Evolutionary conservation across 2,797 vertebrate species (phyloP).

Genomic region (Sebastes nivosus): DNA sequence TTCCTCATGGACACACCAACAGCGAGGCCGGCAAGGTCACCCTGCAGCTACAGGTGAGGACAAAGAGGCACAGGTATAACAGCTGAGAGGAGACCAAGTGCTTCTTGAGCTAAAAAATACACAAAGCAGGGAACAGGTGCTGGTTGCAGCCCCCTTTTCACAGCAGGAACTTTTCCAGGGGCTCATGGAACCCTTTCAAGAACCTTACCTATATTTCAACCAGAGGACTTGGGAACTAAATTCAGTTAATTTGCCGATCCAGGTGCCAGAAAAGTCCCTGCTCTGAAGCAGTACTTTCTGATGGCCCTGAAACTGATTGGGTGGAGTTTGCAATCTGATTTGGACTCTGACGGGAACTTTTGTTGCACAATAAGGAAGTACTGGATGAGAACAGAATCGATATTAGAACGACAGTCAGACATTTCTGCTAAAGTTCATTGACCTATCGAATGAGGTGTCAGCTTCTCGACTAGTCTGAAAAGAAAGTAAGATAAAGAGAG

Average conservation of each 20-base stretch:
- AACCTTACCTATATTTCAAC: not conserved
- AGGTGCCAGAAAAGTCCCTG: not conserved
- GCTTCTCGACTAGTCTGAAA: too few species aligned
- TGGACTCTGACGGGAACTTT: not conserved
- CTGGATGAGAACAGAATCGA: not conserved
- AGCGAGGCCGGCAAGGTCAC: constrained; percentile 81
- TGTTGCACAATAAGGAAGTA: not conserved
- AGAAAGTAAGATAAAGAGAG: too few species aligned
- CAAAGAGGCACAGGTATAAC: not conserved
- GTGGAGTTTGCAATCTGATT: not conserved
- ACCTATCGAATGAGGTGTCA: too few species aligned
- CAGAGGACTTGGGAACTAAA: not conserved
- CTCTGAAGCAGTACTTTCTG: not conserved
- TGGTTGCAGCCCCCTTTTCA: not conserved
- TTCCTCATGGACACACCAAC: constrained; percentile 71
- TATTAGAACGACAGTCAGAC: not conserved
- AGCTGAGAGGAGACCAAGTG: not conserved
- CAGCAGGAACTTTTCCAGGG: not conserved
- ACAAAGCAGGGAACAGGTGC: not conserved
- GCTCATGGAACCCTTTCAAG: not conserved
- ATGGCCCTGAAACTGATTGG: not conserved
- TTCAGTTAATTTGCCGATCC: not conserved
- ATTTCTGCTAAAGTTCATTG: too few species aligned
- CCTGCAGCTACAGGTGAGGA: constrained; percentile 84
- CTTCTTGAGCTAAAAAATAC: not conserved